Percentiles rank a stretch among this genome's conserved stretches.
Evolutionary conservation across 2,113 vertebrate species (phyloP).

Genomic region (Plecturocebus donacophilus): DNA sequence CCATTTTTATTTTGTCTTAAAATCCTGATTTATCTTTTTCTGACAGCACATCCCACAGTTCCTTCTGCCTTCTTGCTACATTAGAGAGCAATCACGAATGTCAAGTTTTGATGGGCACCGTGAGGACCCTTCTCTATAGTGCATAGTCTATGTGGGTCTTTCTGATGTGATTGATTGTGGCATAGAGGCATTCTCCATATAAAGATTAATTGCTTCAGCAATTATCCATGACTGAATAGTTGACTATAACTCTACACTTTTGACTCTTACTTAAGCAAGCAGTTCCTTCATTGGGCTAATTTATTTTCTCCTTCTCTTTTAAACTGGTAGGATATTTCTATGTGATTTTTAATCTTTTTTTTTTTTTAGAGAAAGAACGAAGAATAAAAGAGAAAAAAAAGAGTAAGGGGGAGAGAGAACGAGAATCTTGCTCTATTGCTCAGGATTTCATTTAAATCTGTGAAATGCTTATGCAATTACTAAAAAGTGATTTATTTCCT

Average conservation of each 20-base stretch:
- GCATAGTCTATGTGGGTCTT: neutral
- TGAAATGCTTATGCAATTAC: too few species aligned
- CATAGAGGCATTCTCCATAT: neutral
- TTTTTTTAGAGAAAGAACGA: too few species aligned
- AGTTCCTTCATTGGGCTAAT: neutral
- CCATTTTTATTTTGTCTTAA: slow-evolving; percentile 53
- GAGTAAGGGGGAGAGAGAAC: too few species aligned
- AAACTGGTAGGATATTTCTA: neutral
- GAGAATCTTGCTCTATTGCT: too few species aligned
- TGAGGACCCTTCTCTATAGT: slow-evolving; percentile 37
- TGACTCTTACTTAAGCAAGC: neutral
- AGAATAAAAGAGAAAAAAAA: too few species aligned
- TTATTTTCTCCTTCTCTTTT: slow-evolving; percentile 5
- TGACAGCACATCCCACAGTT: slow-evolving; percentile 46
- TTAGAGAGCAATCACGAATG: slow-evolving; percentile 39
- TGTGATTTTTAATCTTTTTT: neutral
- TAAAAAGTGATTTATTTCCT: too few species aligned
- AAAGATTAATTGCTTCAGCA: slow-evolving; percentile 69
- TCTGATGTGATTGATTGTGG: slow-evolving; percentile 47
- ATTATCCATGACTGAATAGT: neutral
- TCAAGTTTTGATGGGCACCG: slow-evolving; percentile 30
- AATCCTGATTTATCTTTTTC: slow-evolving; percentile 31
- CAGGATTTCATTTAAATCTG: too few species aligned
- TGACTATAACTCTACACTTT: neutral
- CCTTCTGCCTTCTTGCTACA: slow-evolving; percentile 44